A percentile compares a stretch with the other conserved stretches of the same genome.
Evolutionary conservation across 2,888 invertebrate species (phyloP).

Genomic region (Eupithecia centaureata): DNA sequence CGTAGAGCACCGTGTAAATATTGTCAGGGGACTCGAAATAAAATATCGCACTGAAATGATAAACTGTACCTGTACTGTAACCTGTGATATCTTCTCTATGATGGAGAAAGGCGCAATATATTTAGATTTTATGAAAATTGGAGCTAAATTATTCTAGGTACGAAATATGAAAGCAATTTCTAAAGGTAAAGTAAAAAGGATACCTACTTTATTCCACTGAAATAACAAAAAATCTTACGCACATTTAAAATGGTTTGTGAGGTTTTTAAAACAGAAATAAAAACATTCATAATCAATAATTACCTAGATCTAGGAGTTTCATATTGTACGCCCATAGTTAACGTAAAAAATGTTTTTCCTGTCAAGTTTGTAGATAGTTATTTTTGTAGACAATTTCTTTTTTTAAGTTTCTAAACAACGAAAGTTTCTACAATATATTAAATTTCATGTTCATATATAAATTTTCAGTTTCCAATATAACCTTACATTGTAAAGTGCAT

Average conservation of each 20-base stretch:
- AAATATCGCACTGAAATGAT: conserved; percentile 18
- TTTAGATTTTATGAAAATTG: conserved; percentile 14
- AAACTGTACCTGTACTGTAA: too few species aligned
- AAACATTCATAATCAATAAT: background rate
- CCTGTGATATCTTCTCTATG: conserved; percentile 4
- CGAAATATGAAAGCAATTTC: background rate
- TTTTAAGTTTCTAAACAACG: too few species aligned
- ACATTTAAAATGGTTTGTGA: conserved; percentile 6
- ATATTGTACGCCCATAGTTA: too few species aligned
- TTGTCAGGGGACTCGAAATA: conserved; percentile 43
- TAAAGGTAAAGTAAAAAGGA: background rate
- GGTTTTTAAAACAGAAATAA: background rate
- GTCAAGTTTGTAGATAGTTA: too few species aligned
- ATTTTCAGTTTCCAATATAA: too few species aligned
- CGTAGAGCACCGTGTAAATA: conserved; percentile 42
- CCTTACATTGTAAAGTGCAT: background rate
- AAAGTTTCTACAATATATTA: too few species aligned
- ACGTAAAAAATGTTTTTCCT: too few species aligned
- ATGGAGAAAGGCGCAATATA: background rate
- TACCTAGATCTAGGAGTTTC: too few species aligned
- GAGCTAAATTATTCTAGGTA: conserved; percentile 8
- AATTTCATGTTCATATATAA: too few species aligned
- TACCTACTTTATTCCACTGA: background rate
- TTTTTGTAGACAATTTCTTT: too few species aligned
- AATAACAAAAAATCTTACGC: background rate